These are phyloP conservation scores for Rhogogaster chlorosoma DNA, from an alignment of 2,888 invertebrate genomes.

Conservation along the genomic window DNA sequence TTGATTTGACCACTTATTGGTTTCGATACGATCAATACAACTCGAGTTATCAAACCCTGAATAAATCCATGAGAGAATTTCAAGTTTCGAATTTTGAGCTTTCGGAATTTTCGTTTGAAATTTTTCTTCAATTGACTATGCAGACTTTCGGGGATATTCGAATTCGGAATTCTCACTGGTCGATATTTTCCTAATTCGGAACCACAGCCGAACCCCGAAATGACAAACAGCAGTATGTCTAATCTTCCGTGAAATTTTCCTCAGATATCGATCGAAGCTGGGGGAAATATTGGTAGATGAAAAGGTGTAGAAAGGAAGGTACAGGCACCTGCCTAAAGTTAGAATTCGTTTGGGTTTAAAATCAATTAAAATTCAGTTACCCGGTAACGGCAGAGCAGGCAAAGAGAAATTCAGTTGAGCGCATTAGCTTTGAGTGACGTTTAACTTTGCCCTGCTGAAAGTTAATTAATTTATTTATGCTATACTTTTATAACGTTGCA, in stretches of 20 bases:
- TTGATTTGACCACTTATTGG: too few relatives aligned
- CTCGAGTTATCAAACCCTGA: too few relatives aligned
- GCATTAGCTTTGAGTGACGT: conserved; percentile 35
- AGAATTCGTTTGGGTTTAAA: conserved; percentile 17
- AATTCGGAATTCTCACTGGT: too few relatives aligned
- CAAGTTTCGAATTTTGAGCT: too few relatives aligned
- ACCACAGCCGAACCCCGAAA: neutral
- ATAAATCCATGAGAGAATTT: too few relatives aligned
- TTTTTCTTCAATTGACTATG: too few relatives aligned
- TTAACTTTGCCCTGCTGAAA: conserved; percentile 32
- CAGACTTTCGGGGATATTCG: too few relatives aligned
- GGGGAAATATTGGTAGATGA: neutral
- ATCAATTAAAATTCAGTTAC: conserved; percentile 40
- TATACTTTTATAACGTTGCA: neutral
- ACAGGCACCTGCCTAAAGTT: neutral
- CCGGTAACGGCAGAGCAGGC: neutral
- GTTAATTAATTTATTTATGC: conserved; percentile 15
- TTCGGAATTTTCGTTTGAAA: too few relatives aligned
- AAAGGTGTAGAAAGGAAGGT: neutral
- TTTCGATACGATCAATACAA: too few relatives aligned
- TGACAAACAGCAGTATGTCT: neutral
- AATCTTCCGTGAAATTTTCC: neutral
- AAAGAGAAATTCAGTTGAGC: conserved; percentile 23
- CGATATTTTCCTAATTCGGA: neutral
- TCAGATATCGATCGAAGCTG: neutral